Percentiles rank a stretch among this genome's conserved stretches.
Evolutionary conservation across 2,797 vertebrate species (phyloP).

Genomic region (Nothura maculosa): DNA sequence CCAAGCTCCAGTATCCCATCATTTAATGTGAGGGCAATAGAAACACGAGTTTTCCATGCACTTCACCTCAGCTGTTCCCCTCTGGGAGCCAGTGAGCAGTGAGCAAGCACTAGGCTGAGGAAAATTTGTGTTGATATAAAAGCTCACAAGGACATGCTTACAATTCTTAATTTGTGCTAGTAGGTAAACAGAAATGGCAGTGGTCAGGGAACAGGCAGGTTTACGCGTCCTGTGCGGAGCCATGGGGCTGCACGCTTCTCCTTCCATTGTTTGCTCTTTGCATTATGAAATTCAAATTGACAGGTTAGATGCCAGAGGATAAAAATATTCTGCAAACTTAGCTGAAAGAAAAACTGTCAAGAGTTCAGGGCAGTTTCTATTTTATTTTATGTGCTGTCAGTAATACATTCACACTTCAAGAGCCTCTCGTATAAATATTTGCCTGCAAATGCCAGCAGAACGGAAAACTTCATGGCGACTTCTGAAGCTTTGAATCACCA

Average conservation of each 20-base stretch:
- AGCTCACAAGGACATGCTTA: not conserved
- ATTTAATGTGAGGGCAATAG: not conserved
- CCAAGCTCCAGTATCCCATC: not conserved
- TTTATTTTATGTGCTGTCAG: constrained; percentile 26
- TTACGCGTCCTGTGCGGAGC: constrained; percentile 22
- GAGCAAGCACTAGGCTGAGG: not conserved
- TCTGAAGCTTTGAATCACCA: constrained; percentile 18
- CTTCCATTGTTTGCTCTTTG: constrained; percentile 59
- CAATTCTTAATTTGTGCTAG: constrained; percentile 18
- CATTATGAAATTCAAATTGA: constrained; percentile 36
- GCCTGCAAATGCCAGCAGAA: constrained; percentile 42
- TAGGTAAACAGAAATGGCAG: not conserved
- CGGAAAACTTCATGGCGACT: constrained; percentile 30
- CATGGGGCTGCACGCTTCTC: not conserved
- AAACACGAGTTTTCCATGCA: not conserved
- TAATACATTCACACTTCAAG: constrained; percentile 50
- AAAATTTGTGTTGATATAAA: not conserved
- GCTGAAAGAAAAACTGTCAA: constrained; percentile 21
- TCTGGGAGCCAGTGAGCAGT: rapidly evolving
- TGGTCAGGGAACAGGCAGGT: constrained; percentile 7
- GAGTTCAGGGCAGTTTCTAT: constrained; percentile 31
- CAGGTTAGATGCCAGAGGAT: constrained; percentile 27
- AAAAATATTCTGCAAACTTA: constrained; percentile 51
- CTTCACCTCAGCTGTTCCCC: not conserved
- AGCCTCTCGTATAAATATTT: constrained; percentile 64